A percentile compares a stretch with the other conserved stretches of the same genome.
Evolutionary conservation across 2,113 vertebrate genomes (phyloP).

Genomic region (Upupa epops): DNA sequence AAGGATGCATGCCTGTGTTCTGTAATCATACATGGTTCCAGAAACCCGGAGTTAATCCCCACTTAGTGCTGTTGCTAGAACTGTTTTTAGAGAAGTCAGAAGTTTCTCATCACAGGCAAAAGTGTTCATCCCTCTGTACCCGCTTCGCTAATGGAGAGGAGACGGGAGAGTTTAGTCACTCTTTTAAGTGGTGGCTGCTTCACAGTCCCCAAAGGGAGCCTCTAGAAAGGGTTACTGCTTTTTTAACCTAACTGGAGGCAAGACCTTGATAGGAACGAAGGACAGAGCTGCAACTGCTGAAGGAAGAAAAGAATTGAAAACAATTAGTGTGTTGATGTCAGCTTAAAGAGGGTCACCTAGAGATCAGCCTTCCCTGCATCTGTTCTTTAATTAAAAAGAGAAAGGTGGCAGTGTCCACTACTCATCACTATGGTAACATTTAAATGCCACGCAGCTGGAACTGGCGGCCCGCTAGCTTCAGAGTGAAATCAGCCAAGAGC

Average conservation of each 20-base stretch:
- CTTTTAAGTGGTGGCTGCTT: background rate
- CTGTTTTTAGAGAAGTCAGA: background rate
- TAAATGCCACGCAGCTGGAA: conserved; percentile 55
- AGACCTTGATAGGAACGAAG: conserved; percentile 62
- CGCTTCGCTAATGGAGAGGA: background rate
- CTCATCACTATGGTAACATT: conserved; percentile 75
- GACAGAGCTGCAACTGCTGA: conserved; percentile 55
- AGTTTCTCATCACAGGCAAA: background rate
- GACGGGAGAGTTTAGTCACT: background rate
- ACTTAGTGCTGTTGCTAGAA: background rate
- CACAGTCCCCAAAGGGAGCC: conserved; percentile 2
- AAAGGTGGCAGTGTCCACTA: conserved; percentile 73
- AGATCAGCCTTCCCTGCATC: conserved; percentile 74
- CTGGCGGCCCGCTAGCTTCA: background rate
- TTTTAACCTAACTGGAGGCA: conserved; percentile 58
- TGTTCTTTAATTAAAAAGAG: conserved; percentile 75
- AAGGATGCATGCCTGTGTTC: background rate
- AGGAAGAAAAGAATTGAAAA: conserved; percentile 67
- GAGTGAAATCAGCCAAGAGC: rapidly evolving
- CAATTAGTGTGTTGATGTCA: conserved; percentile 73
- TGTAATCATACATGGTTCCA: background rate
- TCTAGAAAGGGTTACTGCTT: conserved; percentile 27
- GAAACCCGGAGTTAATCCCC: background rate
- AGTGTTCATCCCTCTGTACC: background rate
- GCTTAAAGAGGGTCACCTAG: conserved; percentile 73